Evolutionary conservation across 2,888 invertebrate species (phyloP).

Genomic region (Pterostichus madidus): DNA sequence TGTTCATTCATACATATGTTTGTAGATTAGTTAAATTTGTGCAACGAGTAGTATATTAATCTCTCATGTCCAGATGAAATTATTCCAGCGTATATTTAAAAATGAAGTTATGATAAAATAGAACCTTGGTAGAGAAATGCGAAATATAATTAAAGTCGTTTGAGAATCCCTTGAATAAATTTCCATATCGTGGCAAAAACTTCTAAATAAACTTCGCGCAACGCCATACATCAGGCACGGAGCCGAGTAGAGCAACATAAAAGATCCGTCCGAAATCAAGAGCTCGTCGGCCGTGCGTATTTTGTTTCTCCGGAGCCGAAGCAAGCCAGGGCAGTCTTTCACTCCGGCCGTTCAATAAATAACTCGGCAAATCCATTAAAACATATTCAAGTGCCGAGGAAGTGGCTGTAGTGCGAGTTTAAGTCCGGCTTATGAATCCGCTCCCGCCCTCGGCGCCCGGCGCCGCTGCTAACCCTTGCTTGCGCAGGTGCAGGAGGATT

Average conservation of each 20-base stretch:
- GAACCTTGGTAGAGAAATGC: constrained; percentile 20
- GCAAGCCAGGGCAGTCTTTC: background rate
- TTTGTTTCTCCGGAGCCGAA: constrained; percentile 5
- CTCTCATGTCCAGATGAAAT: background rate
- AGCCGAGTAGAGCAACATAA: constrained; percentile 18
- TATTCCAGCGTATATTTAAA: constrained; percentile 21
- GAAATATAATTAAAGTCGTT: constrained; percentile 50
- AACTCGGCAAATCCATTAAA: constrained; percentile 52
- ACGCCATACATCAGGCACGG: constrained; percentile 27
- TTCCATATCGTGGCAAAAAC: constrained; percentile 49
- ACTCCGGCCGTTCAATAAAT: constrained; percentile 44
- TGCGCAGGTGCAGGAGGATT: constrained; percentile 61
- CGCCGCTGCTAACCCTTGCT: constrained; percentile 25
- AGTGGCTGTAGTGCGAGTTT: constrained; percentile 21
- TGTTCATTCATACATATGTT: background rate
- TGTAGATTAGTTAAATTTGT: background rate
- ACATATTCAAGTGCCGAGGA: constrained; percentile 41
- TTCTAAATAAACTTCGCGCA: constrained; percentile 22
- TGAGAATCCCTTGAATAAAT: constrained; percentile 50
- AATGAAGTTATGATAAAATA: constrained; percentile 19
- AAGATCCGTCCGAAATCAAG: constrained; percentile 23
- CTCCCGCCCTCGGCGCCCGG: background rate
- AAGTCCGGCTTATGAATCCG: constrained; percentile 5
- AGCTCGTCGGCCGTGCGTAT: constrained; percentile 1
- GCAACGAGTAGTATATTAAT: background rate